Evolutionary conservation across 2,113 vertebrate genomes (phyloP), one percentile per base, ranked within the genome.

Genomic region (Casuarius casuarius): DNA sequence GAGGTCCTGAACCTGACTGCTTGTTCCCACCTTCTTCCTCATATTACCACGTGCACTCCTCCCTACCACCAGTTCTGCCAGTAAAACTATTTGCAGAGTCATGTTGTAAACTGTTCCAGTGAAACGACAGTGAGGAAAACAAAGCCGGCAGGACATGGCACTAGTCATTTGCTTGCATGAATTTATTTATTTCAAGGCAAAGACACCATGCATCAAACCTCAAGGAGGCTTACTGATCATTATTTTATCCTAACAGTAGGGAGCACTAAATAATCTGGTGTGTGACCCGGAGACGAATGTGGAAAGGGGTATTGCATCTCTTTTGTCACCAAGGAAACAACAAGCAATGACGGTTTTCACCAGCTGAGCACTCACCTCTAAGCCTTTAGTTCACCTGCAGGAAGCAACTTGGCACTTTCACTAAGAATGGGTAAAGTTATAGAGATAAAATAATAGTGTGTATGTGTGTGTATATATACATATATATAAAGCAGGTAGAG

Each of bases 271-370:
- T 73, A 85, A 92, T 80, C 71, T 28, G 19, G 18, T 38, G 29
- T 54, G 12, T 87, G 49, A 87, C 67, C 66, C 62, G 38, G 68
- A 93, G 59, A 51, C 20, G 70, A 67, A 78, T 58, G 71, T 22
- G 35, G 77, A 52, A 78, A 70, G 28, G 74, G 62, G 68, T 82
- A 76, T 82, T 82, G 23, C 46, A 66, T 61, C 54, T 42, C 38
- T 1, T 1, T 67, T 85, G 89, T 94, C 87, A 85, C 87, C 87
- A 95, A 84, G 92, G 94, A 95, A 96, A 95, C 89, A 46, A 91
- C 78, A 82, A 91, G 28, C 38, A 74, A 46, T 76, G 87, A 84
- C 91, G 91, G 28, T 44, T 81, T 91, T 70, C 74, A 91, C 77
- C 74, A 89, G 80, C 81, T 94, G 90, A 86, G 54, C 44, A 67